phyloP scores from a whole-genome alignment of 2,797 vertebrate species.

The Eulemur albifrons region DNA sequence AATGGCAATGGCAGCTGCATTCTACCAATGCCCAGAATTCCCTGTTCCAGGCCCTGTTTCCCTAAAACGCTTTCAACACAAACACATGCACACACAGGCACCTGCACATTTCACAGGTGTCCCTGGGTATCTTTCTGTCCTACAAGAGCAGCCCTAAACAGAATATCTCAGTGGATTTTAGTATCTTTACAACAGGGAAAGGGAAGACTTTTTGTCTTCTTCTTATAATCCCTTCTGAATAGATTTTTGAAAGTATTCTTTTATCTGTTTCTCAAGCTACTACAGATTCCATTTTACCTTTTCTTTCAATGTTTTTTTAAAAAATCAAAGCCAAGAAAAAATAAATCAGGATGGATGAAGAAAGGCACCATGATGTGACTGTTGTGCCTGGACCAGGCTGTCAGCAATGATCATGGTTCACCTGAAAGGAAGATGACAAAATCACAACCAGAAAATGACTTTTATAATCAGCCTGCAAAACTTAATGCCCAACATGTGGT shows the following conservation, averaged over 20 bases:
- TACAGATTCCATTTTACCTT: background rate
- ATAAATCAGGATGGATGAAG: background rate
- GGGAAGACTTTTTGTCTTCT: background rate
- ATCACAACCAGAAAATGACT: slow-evolving; percentile 36
- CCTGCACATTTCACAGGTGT: background rate
- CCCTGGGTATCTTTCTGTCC: background rate
- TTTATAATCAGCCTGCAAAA: slow-evolving; percentile 1
- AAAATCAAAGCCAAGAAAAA: background rate
- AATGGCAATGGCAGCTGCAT: background rate
- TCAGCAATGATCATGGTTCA: background rate
- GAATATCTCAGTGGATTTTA: background rate
- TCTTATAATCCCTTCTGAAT: background rate
- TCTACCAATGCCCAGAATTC: background rate
- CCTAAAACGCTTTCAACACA: background rate
- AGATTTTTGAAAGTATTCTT: slow-evolving; percentile 1
- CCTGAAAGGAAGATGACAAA: slow-evolving; percentile 5
- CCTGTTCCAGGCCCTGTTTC: background rate
- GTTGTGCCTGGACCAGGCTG: too few relatives aligned
- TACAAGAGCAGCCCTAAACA: background rate
- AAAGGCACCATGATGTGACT: background rate
- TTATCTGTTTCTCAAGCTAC: background rate
- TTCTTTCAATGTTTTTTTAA: background rate
- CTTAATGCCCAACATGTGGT: background rate
- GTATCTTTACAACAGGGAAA: background rate
- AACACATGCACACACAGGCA: background rate